Percentiles rank a stretch among this genome's conserved stretches.
Conservation (phyloP, 2,797 vertebrate genomes). For the Sebastes oblongus region DNA sequence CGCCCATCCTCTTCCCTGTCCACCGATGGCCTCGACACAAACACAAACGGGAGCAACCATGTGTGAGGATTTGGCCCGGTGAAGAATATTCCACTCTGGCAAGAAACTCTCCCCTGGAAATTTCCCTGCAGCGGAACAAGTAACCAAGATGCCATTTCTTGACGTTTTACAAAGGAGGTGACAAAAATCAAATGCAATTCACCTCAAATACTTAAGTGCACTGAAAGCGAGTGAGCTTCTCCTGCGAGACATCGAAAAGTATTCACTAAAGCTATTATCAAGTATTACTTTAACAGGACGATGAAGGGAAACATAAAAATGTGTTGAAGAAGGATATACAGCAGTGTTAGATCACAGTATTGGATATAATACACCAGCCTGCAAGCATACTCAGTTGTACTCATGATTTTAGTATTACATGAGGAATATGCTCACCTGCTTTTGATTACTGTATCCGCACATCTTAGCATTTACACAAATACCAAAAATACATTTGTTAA, state of each 20-base stretch:
- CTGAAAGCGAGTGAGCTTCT: slow-evolving; percentile 45
- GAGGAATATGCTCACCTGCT: slow-evolving; percentile 40
- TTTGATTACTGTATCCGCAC: slow-evolving; percentile 47
- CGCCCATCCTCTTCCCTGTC: slow-evolving; percentile 92
- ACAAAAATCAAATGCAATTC: slow-evolving; percentile 16
- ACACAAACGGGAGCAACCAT: slow-evolving; percentile 74
- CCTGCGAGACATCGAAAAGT: slow-evolving; percentile 16
- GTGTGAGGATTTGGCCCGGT: slow-evolving; percentile 65
- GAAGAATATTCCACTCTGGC: slow-evolving; percentile 23
- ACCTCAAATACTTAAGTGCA: slow-evolving; percentile 50
- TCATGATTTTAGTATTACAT: slow-evolving; percentile 33
- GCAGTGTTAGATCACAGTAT: slow-evolving; percentile 14
- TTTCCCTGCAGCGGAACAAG: slow-evolving; percentile 1
- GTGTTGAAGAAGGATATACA: slow-evolving; percentile 19
- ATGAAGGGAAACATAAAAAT: slow-evolving; percentile 8
- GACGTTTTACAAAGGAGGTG: slow-evolving; percentile 13
- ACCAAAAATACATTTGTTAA: slow-evolving; percentile 45
- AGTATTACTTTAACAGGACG: slow-evolving; percentile 22
- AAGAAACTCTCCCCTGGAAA: slow-evolving; percentile 31
- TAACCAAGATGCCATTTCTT: background rate
- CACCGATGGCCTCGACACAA: slow-evolving; percentile 83
- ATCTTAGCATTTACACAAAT: slow-evolving; percentile 47
- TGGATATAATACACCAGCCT: slow-evolving; percentile 27
- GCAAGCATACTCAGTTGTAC: slow-evolving; percentile 33
- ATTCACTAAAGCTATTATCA: slow-evolving; percentile 18